These are phyloP conservation scores for Pica pica DNA, from an alignment of 2,113 vertebrate genomes.

Conservation along the genomic window DNA sequence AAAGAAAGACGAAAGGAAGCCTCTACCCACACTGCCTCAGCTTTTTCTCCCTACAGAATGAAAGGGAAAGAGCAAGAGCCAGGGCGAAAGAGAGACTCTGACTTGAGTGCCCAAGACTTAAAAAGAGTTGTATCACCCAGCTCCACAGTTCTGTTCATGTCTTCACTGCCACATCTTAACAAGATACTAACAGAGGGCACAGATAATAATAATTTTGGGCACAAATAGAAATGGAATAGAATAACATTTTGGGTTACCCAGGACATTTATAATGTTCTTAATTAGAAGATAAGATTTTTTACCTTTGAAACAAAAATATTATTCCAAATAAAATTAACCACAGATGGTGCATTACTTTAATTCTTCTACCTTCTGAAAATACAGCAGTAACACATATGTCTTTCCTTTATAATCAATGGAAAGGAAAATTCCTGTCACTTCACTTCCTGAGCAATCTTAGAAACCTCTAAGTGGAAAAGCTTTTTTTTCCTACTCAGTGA, in stretches of 20 bases:
- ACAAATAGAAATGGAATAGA: neutral
- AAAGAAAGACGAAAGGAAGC: neutral
- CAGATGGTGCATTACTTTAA: neutral
- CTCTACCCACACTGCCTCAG: neutral
- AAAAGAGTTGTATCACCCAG: neutral
- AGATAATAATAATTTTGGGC: neutral
- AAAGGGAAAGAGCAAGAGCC: neutral
- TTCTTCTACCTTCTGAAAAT: neutral
- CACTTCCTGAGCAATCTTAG: neutral
- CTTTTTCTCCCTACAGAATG: neutral
- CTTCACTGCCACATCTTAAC: rapidly evolving
- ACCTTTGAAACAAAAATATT: neutral
- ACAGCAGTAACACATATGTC: neutral
- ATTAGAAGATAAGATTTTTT: neutral
- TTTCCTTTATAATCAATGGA: neutral
- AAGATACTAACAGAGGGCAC: neutral
- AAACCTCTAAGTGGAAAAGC: neutral
- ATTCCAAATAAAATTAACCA: neutral
- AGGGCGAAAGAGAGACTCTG: neutral
- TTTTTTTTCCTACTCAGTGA: neutral
- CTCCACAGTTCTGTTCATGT: neutral
- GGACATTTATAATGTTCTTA: neutral
- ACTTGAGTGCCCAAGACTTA: neutral
- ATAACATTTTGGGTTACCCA: neutral
- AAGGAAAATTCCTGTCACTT: neutral